Evolutionary conservation across 2,888 invertebrate species (phyloP), one percentile per base, ranked within the genome.

Genomic region (Hoplodrina blanda): DNA sequence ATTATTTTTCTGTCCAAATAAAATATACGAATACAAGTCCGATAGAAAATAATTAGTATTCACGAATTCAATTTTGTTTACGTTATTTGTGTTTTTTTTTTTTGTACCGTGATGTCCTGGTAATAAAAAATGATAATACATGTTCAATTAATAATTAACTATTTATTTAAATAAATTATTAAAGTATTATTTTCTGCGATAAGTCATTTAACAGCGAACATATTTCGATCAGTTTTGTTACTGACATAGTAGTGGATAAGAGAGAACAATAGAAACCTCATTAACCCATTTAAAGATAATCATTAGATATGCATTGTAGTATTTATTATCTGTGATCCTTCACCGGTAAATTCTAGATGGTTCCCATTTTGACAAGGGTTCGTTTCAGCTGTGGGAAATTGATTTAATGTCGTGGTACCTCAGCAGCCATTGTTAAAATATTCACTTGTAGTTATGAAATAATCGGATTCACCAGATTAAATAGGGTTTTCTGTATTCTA

Each of bases 361-460:
- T 76, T 54, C 67, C 52, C 52, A 62, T 73, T 67, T 66, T 84
- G 78, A 81, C 62, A 68, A 78, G 84, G 78, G 72, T 83, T 55
- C 44, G 44, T 44, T 49, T 65, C 54, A 62, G 61, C 62, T 62
- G 63, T 44, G 59, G 62, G 56, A 62, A 71, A 78, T 79, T 78
- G 72, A 80, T 77, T 72, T 62, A 69, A 72, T 69, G 50, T 69
- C 52, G 41, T 13, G 64, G 62, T 65, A 60, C 33, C 59, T 61
- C 57, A 30, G 4, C 25, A 46, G 30, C 41, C 13, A 73, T 60
- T 60, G 62, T 62, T 68, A 4, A 57, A 76, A 72, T 68, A 67
- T 57, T 67, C 44, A 46, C 33, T 50, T 33, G 55, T 76, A 17
- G 55, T 50, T 71, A 44, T 5, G 17, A 56, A 56, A 75, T 50